Conservation (phyloP, 1,140 invertebrate genomes). For the Tenebrio molitor region DNA sequence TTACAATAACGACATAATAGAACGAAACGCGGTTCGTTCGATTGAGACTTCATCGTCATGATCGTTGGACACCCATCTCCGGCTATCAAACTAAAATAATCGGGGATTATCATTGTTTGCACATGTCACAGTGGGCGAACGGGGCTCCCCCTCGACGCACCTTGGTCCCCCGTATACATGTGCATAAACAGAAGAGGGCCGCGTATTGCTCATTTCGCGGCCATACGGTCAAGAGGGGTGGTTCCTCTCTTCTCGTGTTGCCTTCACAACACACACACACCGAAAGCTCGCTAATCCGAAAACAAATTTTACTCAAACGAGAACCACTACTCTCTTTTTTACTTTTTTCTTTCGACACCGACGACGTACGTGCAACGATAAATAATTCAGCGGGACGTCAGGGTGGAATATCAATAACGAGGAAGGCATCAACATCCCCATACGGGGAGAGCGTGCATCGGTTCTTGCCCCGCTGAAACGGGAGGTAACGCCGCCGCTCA, state of each 20-base stretch:
- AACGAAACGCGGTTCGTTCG: conserved; percentile 10
- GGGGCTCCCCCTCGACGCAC: conserved; percentile 32
- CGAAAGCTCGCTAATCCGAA: conserved; percentile 21
- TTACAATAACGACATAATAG: conserved; percentile 19
- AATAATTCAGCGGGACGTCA: conserved; percentile 34
- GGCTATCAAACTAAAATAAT: conserved; percentile 65
- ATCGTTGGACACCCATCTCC: conserved; percentile 31
- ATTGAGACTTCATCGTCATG: conserved; percentile 28
- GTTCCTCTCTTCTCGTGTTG: conserved; percentile 4
- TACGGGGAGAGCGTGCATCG: not conserved
- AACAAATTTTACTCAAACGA: no score
- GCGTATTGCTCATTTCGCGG: conserved; percentile 37
- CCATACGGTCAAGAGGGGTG: conserved; percentile 41
- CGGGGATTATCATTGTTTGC: conserved; percentile 63
- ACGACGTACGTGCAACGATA: conserved; percentile 14
- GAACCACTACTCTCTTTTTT: no score
- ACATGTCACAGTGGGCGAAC: conserved; percentile 55
- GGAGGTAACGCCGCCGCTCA: not conserved
- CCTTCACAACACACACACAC: conserved; percentile 6
- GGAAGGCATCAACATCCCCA: conserved; percentile 24
- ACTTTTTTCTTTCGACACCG: conserved; percentile 22
- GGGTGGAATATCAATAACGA: conserved; percentile 33
- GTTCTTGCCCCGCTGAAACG: no score
- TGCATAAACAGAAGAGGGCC: conserved; percentile 23
- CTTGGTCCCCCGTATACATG: conserved; percentile 17